These are phyloP conservation scores for Paramormyrops hopkinsi DNA, from an alignment of 2,797 vertebrate genomes.

Conservation along the genomic window DNA sequence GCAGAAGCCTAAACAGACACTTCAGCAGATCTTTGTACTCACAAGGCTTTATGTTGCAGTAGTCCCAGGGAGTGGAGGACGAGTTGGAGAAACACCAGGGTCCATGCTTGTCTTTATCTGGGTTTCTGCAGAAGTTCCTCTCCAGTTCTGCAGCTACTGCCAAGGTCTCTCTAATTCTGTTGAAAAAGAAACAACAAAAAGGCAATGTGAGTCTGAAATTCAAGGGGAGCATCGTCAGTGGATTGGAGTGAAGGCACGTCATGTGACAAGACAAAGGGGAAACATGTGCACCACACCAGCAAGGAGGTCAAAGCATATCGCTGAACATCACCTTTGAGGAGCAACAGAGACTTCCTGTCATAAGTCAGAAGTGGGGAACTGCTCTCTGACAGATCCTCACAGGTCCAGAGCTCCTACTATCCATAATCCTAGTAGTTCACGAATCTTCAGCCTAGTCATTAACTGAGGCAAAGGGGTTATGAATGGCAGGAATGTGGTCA, in stretches of 20 bases:
- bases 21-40: constrained; percentile 52
- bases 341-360: background rate
- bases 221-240: background rate
- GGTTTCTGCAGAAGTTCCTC: constrained; percentile 91
- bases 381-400: constrained; percentile 50
- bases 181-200: background rate
- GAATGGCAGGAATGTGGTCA: constrained; percentile 4
- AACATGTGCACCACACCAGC: background rate
- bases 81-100: constrained; percentile 95
- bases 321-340: background rate
- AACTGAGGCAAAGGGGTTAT: background rate
- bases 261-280: background rate
- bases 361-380: constrained; percentile 54
- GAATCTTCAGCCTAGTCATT: background rate
- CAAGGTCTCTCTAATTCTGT: constrained; percentile 29
- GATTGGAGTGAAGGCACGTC: background rate
- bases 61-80: constrained; percentile 87
- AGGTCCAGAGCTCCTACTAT: constrained; percentile 43
- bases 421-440: constrained; percentile 10
- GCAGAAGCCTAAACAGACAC: background rate
- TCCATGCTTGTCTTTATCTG: constrained; percentile 89
- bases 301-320: background rate
- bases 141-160: constrained; percentile 63
- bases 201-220: background rate
- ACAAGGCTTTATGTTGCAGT: constrained; percentile 88